Conservation (phyloP, 35 echinoderm and acorn worm genomes). For the Apostichopus parvimensis region DNA sequence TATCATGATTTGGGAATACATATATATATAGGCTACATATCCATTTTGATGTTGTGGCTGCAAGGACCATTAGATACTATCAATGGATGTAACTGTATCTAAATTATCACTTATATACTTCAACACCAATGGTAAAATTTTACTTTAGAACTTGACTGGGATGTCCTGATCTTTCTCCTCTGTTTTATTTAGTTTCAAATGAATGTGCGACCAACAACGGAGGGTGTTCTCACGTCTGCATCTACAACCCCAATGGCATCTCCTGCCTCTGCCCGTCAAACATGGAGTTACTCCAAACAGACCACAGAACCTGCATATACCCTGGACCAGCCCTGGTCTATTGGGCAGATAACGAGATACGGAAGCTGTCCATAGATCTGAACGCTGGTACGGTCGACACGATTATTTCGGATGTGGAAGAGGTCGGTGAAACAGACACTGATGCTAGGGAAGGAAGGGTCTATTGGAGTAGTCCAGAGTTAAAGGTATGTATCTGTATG, state of each 20-base stretch:
- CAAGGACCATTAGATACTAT: too few species aligned
- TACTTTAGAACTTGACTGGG: too few species aligned
- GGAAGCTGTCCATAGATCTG: not conserved
- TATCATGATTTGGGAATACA: too few species aligned
- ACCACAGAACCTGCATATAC: conserved; percentile 21
- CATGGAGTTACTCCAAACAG: conserved; percentile 34
- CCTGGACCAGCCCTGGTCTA: conserved; percentile 48
- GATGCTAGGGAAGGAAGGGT: conserved; percentile 55
- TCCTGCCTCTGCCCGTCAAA: conserved; percentile 41
- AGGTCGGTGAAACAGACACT: conserved; percentile 24
- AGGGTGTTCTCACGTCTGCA: conserved; percentile 55
- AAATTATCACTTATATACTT: too few species aligned
- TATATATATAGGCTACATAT: too few species aligned
- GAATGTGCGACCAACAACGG: conserved; percentile 48
- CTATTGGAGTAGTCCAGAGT: conserved; percentile 37
- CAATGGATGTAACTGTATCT: too few species aligned
- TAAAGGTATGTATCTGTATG: conserved; percentile 28
- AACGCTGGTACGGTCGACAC: not conserved
- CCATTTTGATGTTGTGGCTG: too few species aligned
- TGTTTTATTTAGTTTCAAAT: conserved; percentile 25
- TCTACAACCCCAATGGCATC: conserved; percentile 7
- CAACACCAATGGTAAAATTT: too few species aligned
- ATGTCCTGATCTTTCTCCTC: not conserved
- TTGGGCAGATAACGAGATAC: conserved; percentile 45
- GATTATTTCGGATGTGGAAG: not conserved